Base-by-base conservation (phyloP, 1,140 invertebrate species). In the Pachyrhynchus sulphureomaculatus region DNA sequence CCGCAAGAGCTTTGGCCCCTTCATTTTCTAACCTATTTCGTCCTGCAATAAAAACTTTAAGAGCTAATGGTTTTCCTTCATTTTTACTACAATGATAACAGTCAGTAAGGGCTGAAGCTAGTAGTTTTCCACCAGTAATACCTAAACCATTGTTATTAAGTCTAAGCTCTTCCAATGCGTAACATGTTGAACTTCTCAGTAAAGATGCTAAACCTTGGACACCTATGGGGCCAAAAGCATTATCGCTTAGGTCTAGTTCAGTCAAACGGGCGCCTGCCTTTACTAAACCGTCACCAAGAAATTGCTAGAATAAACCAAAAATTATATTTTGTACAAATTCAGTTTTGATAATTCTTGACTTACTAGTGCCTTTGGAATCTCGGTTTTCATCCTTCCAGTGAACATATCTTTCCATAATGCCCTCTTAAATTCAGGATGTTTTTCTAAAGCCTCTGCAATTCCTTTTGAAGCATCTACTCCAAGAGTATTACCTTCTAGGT, bases 391-490 rank as follows among this genome's bases (percentile, higher is more conserved):
- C 44, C 96, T 82, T 0, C 95, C 87, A 9, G 95, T 97, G 69
- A 99, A 99, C 81, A 99, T 88, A 75, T 99, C 96, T 70, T 95
- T 96, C 90, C 95, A 98, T 51, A 92, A 75, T 0, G 93, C 93
- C 69, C 84, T 82, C 72, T 92, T 87, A 66, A 98, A 85, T 64
- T 85, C 80, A 2, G 88, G 84, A 71, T 93, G 89, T 33, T 81
- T 82, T 65, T 88, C 82, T 4, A 99, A 77, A 0, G 88, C 87
- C 72, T 91, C 85, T 0, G 88, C 90, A 51, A 99, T 91, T 3
- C 82, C 90, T 72, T 90, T 81, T 0, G 95, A 91, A 1, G 95
- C 95, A 41, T 88, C 86, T 5, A 94, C 88, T 4, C 95, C 95
- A 4, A 98, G 75, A 0, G 95, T 97, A 71, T 98, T 99, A 6